phyloP scores from a whole-genome alignment of 2,113 vertebrate genomes.

The Ciconia stormi region DNA sequence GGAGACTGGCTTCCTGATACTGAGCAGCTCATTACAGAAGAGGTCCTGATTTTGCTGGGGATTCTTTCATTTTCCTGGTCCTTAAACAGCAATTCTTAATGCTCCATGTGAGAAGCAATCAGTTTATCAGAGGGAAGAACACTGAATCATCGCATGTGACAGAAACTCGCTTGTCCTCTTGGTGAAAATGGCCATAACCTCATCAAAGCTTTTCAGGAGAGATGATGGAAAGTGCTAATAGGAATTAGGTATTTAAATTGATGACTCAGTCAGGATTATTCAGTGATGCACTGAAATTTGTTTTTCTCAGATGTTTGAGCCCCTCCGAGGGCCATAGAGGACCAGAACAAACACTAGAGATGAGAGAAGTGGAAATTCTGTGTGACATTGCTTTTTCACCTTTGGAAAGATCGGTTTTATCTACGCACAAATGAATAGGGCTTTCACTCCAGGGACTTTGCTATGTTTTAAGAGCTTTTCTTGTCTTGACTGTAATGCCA shows the following conservation, averaged over 20 bases:
- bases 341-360: slow-evolving; percentile 34
- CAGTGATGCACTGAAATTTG: slow-evolving; percentile 28
- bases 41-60: not conserved
- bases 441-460: slow-evolving; percentile 38
- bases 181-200: slow-evolving; percentile 56
- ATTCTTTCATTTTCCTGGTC: not conserved
- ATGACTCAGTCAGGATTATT: slow-evolving; percentile 59
- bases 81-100: not conserved
- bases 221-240: slow-evolving; percentile 66
- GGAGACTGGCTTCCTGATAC: not conserved
- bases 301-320: slow-evolving; percentile 38
- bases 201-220: slow-evolving; percentile 46
- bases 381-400: not conserved
- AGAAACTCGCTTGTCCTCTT: not conserved
- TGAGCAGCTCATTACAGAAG: not conserved
- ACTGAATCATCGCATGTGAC: not conserved
- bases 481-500: not conserved
- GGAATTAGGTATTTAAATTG: slow-evolving; percentile 61
- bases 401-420: slow-evolving; percentile 41
- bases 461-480: not conserved
- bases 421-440: slow-evolving; percentile 24
- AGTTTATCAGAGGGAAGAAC: not conserved
- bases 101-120: not conserved
- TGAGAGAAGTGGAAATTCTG: slow-evolving; percentile 18
- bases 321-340: not conserved